A percentile compares a stretch with the other conserved stretches of the same genome.
Conservation (phyloP, 2,113 vertebrate species). For the Burhinus oedicnemus region DNA sequence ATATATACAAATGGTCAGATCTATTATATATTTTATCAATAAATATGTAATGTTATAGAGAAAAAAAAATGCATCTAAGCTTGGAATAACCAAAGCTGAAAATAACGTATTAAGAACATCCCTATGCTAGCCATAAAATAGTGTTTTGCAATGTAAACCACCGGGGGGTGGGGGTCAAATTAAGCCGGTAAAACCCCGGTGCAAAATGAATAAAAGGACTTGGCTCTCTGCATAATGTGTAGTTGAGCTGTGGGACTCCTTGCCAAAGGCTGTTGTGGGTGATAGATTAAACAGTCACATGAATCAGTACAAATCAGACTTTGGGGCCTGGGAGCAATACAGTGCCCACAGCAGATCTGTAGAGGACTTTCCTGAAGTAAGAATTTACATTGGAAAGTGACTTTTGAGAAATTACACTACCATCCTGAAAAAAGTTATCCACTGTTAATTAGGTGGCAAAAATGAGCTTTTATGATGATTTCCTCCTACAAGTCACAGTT, state of each 20-base stretch:
- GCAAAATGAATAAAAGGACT: not conserved
- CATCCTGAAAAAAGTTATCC: not conserved
- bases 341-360: not conserved
- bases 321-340: not conserved
- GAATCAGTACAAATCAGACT: not conserved
- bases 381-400: not conserved
- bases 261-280: not conserved
- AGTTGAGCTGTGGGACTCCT: not conserved
- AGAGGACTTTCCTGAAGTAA: not conserved
- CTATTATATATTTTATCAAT: not conserved
- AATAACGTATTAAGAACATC: not conserved
- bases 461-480: not conserved
- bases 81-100: not conserved
- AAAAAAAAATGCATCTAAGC: not conserved
- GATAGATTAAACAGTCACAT: not conserved
- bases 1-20: not conserved
- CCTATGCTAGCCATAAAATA: not conserved
- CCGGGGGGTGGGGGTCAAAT: not conserved
- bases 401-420: not conserved
- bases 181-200: not conserved
- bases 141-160: not conserved
- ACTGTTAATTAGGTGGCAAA: not conserved
- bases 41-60: not conserved
- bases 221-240: not conserved
- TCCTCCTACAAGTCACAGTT: not conserved